These are phyloP conservation scores for Halcyon badia DNA, from an alignment of 2,797 vertebrate species.

Conservation along the genomic window DNA sequence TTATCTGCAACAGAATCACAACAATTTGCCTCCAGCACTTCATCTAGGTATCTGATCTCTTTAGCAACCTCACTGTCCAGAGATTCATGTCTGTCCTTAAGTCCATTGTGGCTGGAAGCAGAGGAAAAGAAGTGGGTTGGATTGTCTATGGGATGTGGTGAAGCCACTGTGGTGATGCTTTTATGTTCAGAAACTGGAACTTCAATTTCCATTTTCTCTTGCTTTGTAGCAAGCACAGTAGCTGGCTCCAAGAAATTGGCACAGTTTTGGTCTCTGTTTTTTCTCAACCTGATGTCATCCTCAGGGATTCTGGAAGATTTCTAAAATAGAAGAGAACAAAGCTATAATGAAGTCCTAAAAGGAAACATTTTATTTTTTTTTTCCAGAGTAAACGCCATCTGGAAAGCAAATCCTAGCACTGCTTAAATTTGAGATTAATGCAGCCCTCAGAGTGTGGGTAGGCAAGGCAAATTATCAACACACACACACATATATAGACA, in stretches of 20 bases:
- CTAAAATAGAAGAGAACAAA: constrained; percentile 78
- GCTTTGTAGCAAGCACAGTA: constrained; percentile 82
- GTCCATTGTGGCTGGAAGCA: constrained; percentile 82
- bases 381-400: neutral
- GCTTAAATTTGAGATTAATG: neutral
- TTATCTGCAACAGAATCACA: constrained; percentile 85
- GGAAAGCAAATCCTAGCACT: constrained; percentile 2
- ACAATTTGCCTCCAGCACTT: constrained; percentile 93
- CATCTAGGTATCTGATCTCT: constrained; percentile 95
- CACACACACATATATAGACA: neutral
- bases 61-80: constrained; percentile 91
- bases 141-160: constrained; percentile 78
- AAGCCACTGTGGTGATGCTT: constrained; percentile 75
- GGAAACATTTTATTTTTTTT: neutral
- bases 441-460: neutral
- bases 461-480: neutral
- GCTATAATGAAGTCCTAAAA: constrained; percentile 1
- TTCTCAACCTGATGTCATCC: constrained; percentile 89
- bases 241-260: constrained; percentile 89
- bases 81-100: constrained; percentile 84
- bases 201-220: constrained; percentile 92
- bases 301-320: constrained; percentile 87
- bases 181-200: constrained; percentile 83
- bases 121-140: constrained; percentile 81
- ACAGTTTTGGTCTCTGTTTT: constrained; percentile 84